Base-by-base conservation (phyloP, 2,113 vertebrate species). In the Scartelaos histophorus region DNA sequence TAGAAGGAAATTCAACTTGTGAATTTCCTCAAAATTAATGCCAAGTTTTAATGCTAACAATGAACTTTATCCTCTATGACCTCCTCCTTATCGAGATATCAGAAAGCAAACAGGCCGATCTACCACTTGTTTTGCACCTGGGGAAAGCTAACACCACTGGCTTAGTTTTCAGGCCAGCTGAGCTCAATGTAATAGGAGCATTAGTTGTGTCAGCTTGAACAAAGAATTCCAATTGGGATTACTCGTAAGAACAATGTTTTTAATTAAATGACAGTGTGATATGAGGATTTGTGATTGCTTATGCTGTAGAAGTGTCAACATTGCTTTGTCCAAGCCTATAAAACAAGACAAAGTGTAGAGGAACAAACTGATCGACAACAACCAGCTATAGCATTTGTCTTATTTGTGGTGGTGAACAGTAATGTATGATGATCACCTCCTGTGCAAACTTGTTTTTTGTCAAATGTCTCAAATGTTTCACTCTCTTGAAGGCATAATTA, bases 181-280 rank as follows among this genome's bases (percentile, higher is more conserved):
- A 43, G 70, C 78, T 79, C 82, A 79, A 81, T 86, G 84, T 80
- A 89, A 89, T 70, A 65, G 74, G 78, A 90, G 78, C 58, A 71
- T 29, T 35, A 43, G 45, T 69, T 74, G 80, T 72, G 45, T 87
- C 81, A 66, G 70, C 74, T 65, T 68, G 9, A 69, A 22, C n/a
- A 43, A 68, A 51, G 47, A 16, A 35, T 71, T 22, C 58, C 21
- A 62, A 43, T 56, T 64, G 57, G 24, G 6, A 17, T 65, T 34
- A 45, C 54, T 65, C 56, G 22, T 21, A 6, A 58, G n/a, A 25
- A 13, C 13, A 69, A 47, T 57, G 71, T 25, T n/a, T 69, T 62
- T 15, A 35, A 25, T 24, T 58, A 25, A 24, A 58, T 25, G 56
- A 0, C 22, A 58, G 15, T 5, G 56, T 58, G 56, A 58, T 13